A percentile compares a stretch with the other conserved stretches of the same genome.
phyloP scores from a whole-genome alignment of 2,888 invertebrate genomes.

The Copidosoma aretas region DNA sequence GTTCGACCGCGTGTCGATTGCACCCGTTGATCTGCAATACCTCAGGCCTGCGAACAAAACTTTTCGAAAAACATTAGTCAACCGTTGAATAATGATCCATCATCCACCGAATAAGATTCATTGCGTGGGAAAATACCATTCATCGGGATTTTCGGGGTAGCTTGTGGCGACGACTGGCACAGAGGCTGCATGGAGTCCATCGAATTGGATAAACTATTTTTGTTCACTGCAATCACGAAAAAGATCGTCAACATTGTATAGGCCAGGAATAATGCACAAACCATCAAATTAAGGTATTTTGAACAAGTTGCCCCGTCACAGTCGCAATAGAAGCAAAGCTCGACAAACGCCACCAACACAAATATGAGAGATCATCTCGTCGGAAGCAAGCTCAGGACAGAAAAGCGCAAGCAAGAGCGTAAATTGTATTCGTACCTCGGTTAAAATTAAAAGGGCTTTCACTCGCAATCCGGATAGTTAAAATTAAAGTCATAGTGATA shows the following conservation, averaged over 20 bases:
- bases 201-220: conserved; percentile 49
- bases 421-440: conserved; percentile 35
- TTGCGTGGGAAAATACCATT: conserved; percentile 41
- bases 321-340: not conserved
- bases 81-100: not conserved
- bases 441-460: conserved; percentile 28
- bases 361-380: not conserved
- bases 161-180: conserved; percentile 47
- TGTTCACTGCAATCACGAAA: conserved; percentile 48
- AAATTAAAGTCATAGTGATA: conserved; percentile 19
- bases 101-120: not conserved
- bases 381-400: conserved; percentile 25
- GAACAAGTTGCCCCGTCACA: not conserved
- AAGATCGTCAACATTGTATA: not conserved
- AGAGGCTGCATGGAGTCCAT: conserved; percentile 50
- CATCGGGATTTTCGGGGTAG: conserved; percentile 44
- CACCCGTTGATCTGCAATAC: conserved; percentile 53
- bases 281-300: not conserved
- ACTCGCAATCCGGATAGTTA: conserved; percentile 34
- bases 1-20: conserved; percentile 47
- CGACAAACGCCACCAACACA: conserved; percentile 7
- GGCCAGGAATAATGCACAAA: not conserved
- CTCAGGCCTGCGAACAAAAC: conserved; percentile 50
- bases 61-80: conserved; percentile 26
- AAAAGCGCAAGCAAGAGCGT: conserved; percentile 16